Evolutionary conservation across 2,797 vertebrate genomes (phyloP).

Genomic region (Erethizon dorsatum): DNA sequence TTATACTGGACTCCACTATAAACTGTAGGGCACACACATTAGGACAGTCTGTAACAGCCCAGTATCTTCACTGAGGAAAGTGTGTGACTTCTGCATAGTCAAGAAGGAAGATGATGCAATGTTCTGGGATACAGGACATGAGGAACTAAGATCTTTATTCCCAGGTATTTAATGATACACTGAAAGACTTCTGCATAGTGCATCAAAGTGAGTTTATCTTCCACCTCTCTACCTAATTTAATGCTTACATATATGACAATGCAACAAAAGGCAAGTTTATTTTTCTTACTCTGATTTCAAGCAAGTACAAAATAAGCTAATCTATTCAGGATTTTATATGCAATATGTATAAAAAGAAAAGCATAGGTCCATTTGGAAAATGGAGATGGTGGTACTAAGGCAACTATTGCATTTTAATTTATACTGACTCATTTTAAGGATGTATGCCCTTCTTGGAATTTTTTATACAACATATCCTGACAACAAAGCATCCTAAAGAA

Average conservation of each 20-base stretch:
- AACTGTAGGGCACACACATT: not conserved
- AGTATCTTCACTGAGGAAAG: not conserved
- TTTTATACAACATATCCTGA: not conserved
- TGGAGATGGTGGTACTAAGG: not conserved
- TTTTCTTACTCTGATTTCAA: slow-evolving; percentile 65
- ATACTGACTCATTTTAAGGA: not conserved
- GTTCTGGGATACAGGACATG: not conserved
- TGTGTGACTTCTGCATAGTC: not conserved
- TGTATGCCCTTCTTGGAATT: not conserved
- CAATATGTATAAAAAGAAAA: not conserved
- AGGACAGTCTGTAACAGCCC: not conserved
- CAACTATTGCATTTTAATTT: slow-evolving; percentile 43
- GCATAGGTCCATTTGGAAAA: slow-evolving; percentile 44
- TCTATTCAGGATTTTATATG: slow-evolving; percentile 51
- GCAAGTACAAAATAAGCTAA: slow-evolving; percentile 20
- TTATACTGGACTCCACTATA: not conserved
- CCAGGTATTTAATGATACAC: not conserved
- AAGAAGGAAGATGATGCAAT: not conserved
- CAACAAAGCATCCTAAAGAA: not conserved
- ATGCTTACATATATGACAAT: not conserved
- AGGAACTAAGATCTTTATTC: not conserved
- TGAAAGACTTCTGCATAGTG: not conserved
- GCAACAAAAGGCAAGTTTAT: slow-evolving; percentile 53
- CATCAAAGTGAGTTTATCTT: slow-evolving; percentile 60
- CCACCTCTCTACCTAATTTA: not conserved